These are phyloP conservation scores for Cerceris rybyensis DNA, from an alignment of 2,888 invertebrate species.

Conservation along the genomic window DNA sequence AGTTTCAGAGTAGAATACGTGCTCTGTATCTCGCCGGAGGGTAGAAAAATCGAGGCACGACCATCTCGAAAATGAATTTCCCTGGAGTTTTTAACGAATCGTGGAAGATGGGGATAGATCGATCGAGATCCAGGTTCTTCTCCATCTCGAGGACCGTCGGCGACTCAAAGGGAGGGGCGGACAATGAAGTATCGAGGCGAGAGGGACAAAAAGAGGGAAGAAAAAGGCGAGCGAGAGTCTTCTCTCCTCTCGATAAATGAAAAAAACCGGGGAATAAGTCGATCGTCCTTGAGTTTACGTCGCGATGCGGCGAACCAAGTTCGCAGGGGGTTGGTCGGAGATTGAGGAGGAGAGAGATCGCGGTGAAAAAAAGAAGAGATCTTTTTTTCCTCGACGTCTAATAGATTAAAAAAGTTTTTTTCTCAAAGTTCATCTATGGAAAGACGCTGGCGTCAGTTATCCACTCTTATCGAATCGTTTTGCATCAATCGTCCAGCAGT, in stretches of 20 bases:
- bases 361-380: constrained; percentile 5
- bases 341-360: not conserved
- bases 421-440: constrained; percentile 16
- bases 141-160: constrained; percentile 1
- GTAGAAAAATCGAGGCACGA: not conserved
- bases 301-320: not conserved
- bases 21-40: not conserved
- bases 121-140: constrained; percentile 11
- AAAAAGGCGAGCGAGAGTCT: not conserved
- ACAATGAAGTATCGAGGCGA: constrained; percentile 2
- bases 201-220: not conserved
- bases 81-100: constrained; percentile 12
- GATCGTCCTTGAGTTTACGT: constrained; percentile 9
- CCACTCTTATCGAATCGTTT: constrained; percentile 56
- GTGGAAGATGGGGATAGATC: constrained; percentile 11
- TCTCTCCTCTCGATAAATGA: constrained; percentile 5
- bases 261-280: not conserved
- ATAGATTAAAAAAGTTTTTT: constrained; percentile 41
- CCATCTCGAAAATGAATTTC: constrained; percentile 17
- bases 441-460: not conserved
- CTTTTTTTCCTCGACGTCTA: not conserved
- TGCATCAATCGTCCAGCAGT: constrained; percentile 54
- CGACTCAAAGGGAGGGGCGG: not conserved
- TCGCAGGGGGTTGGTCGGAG: not conserved
- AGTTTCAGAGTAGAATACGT: too few species aligned